Evolutionary conservation across 2,797 vertebrate species (phyloP).

Genomic region (Oophaga sylvatica): DNA sequence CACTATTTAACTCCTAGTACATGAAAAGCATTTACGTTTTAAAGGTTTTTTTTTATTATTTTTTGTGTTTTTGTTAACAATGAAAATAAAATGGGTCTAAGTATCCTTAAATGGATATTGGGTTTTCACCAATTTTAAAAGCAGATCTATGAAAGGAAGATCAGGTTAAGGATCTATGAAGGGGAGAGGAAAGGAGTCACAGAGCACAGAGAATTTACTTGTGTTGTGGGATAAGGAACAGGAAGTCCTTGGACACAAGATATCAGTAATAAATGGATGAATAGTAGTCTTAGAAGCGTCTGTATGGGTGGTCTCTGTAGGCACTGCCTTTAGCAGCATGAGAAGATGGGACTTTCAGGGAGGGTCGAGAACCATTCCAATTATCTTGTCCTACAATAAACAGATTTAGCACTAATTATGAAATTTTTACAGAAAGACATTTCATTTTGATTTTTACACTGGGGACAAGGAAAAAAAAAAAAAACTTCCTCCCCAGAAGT

Average conservation of each 20-base stretch:
- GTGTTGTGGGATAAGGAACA: slow-evolving; percentile 95
- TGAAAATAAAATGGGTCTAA: slow-evolving; percentile 80
- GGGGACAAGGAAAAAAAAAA: too few relatives aligned
- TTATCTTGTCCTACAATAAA: slow-evolving; percentile 86
- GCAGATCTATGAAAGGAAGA: slow-evolving; percentile 77
- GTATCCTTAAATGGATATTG: slow-evolving; percentile 74
- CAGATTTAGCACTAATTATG: not conserved
- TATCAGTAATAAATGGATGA: slow-evolving; percentile 76
- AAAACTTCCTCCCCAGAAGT: too few relatives aligned
- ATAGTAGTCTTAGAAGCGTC: slow-evolving; percentile 81
- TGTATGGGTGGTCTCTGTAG: slow-evolving; percentile 94
- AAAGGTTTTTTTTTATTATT: slow-evolving; percentile 70
- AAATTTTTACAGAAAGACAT: not conserved
- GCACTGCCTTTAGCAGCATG: slow-evolving; percentile 83
- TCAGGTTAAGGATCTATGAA: slow-evolving; percentile 72
- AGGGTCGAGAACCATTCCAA: slow-evolving; percentile 88
- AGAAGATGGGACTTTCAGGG: slow-evolving; percentile 84
- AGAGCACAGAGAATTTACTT: slow-evolving; percentile 91
- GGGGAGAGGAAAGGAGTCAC: slow-evolving; percentile 71
- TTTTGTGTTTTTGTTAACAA: slow-evolving; percentile 76
- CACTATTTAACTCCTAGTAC: slow-evolving; percentile 74
- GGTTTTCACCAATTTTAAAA: slow-evolving; percentile 77
- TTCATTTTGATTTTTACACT: too few relatives aligned
- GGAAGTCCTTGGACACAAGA: slow-evolving; percentile 93
- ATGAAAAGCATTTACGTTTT: slow-evolving; percentile 77